These are phyloP conservation scores for Monomorium pharaonis DNA, from an alignment of 1,140 invertebrate species.

Conservation along the genomic window DNA sequence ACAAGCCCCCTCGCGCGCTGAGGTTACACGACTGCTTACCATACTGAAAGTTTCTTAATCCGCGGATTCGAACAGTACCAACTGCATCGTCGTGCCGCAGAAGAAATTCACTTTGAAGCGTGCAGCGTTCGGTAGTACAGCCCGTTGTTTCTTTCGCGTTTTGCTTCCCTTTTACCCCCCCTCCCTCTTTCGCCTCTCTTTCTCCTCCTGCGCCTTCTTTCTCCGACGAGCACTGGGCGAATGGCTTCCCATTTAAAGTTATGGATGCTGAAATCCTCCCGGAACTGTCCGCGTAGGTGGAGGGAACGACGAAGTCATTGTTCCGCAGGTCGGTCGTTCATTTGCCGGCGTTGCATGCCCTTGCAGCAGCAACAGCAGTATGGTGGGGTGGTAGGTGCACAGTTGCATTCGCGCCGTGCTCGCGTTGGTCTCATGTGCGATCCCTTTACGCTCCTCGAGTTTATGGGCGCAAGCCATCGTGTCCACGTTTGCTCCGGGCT, in stretches of 20 bases:
- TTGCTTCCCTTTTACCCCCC: not conserved
- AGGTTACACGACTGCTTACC: conserved; percentile 54
- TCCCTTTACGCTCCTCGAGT: conserved; percentile 68
- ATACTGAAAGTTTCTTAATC: conserved; percentile 57
- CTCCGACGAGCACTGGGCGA: conserved; percentile 25
- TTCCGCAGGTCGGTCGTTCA: conserved; percentile 51
- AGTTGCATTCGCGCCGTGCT: conserved; percentile 16
- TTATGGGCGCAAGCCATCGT: conserved; percentile 61
- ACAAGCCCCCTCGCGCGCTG: conserved; percentile 9
- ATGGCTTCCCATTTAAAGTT: conserved; percentile 72
- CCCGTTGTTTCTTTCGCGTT: conserved; percentile 12
- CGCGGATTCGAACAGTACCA: conserved; percentile 34
- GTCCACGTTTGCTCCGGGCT: conserved; percentile 62
- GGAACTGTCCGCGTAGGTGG: conserved; percentile 49
- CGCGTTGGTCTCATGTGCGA: conserved; percentile 16
- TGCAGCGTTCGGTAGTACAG: conserved; percentile 11
- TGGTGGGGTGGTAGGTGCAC: conserved; percentile 27
- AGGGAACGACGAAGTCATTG: conserved; percentile 55
- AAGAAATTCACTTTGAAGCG: conserved; percentile 31
- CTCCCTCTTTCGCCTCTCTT: not conserved
- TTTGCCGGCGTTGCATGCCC: conserved; percentile 33
- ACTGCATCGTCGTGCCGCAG: not conserved
- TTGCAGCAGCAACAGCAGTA: not conserved
- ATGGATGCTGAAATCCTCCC: conserved; percentile 68
- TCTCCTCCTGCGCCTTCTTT: not conserved